phyloP scores from a whole-genome alignment of 1,140 invertebrate species.

The Subanguina moxae region DNA sequence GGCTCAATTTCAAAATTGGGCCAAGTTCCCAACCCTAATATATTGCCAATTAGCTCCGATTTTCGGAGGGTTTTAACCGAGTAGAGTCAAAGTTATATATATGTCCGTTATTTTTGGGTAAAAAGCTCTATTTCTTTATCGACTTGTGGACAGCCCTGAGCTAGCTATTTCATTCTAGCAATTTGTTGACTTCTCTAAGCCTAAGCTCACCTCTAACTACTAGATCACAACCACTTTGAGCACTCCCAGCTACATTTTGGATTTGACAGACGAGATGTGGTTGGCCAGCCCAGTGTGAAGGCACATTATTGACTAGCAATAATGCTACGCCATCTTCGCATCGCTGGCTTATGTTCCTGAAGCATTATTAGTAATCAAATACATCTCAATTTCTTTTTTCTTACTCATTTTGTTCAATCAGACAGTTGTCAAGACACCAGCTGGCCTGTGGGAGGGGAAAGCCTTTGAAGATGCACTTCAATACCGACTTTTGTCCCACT shows the following conservation, averaged over 20 bases:
- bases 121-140: too few relatives aligned
- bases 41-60: too few relatives aligned
- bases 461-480: not conserved
- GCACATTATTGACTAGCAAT: not conserved
- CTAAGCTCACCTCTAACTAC: not conserved
- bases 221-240: not conserved
- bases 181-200: too few relatives aligned
- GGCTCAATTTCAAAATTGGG: too few relatives aligned
- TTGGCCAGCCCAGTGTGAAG: not conserved
- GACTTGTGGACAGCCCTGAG: too few relatives aligned
- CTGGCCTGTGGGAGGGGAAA: not conserved
- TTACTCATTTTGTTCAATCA: not conserved
- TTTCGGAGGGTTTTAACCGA: too few relatives aligned
- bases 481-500: not conserved
- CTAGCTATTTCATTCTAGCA: too few relatives aligned
- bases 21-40: too few relatives aligned
- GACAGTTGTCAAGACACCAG: not conserved
- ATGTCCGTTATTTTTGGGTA: too few relatives aligned
- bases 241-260: not conserved
- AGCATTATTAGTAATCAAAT: not conserved
- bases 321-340: not conserved
- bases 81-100: too few relatives aligned
- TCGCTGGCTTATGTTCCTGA: not conserved
- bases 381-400: not conserved
- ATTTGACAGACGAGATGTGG: not conserved